These are phyloP conservation scores for Clytia hemisphaerica DNA, from an alignment of 30 jellyfish, hydroid and myxozoan species.

Conservation along the genomic window DNA sequence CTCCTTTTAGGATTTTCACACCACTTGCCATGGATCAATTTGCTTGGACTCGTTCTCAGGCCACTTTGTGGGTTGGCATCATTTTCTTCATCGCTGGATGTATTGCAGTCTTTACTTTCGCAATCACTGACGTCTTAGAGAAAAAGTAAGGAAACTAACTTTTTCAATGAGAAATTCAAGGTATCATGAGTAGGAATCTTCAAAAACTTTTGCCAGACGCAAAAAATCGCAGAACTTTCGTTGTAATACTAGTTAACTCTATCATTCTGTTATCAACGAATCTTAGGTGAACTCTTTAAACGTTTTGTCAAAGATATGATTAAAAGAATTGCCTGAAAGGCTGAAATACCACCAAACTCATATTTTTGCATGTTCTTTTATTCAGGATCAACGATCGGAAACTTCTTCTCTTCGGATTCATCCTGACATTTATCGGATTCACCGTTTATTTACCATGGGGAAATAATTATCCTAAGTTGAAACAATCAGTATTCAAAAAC, in stretches of 20 bases:
- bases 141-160: slow-evolving; percentile 23
- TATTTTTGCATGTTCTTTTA: no score
- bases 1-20: slow-evolving; percentile 23
- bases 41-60: slow-evolving; percentile 42
- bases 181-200: no score
- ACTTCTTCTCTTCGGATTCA: slow-evolving; percentile 18
- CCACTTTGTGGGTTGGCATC: slow-evolving; percentile 28
- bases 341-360: no score
- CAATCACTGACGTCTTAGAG: slow-evolving; percentile 13
- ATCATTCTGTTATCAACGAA: no score
- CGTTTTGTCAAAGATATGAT: no score
- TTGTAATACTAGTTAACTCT: no score
- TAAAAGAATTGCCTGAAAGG: no score
- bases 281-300: no score
- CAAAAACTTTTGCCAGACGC: no score
- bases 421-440: slow-evolving; percentile 20
- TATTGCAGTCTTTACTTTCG: slow-evolving; percentile 27
- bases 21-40: slow-evolving; percentile 42
- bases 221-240: no score
- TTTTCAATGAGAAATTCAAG: no score
- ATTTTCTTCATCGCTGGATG: slow-evolving; percentile 26
- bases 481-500: not conserved
- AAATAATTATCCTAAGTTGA: slow-evolving; percentile 5
- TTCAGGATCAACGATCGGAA: slow-evolving; percentile 32
- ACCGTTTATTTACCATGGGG: slow-evolving; percentile 43